A percentile compares a stretch with the other conserved stretches of the same genome.
These are phyloP conservation scores for Cyanoramphus novaezelandiae DNA, from an alignment of 2,113 vertebrate genomes.

Conservation along the genomic window DNA sequence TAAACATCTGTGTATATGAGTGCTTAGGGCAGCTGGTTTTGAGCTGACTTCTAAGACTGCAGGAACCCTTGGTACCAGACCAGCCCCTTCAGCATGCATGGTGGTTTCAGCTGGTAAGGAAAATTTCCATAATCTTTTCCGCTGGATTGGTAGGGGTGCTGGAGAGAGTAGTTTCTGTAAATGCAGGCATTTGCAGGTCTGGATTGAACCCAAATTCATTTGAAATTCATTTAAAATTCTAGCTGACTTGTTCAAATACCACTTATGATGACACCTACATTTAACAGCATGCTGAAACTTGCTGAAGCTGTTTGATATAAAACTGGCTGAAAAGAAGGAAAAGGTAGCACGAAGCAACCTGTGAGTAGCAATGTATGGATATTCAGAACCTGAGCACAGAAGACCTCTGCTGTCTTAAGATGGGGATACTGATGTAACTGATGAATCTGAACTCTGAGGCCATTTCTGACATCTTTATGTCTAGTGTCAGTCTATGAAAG, in stretches of 20 bases:
- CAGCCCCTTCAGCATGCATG: not conserved
- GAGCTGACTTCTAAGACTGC: not conserved
- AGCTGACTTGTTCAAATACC: slow-evolving; percentile 2
- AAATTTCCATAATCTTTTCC: not conserved
- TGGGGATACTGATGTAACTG: not conserved
- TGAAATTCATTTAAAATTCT: slow-evolving; percentile 1
- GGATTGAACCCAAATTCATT: not conserved
- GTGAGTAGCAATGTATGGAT: not conserved
- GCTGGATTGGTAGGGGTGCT: not conserved
- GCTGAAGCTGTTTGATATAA: not conserved
- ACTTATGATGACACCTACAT: not conserved
- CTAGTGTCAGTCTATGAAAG: not conserved
- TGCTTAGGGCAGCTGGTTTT: not conserved
- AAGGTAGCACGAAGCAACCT: not conserved
- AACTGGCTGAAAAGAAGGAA: not conserved
- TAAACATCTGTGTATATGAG: not conserved
- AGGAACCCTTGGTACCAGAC: not conserved
- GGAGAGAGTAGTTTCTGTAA: not conserved
- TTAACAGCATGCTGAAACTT: not conserved
- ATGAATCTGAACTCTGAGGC: not conserved
- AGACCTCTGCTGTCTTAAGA: rapidly evolving
- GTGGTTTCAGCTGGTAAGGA: not conserved
- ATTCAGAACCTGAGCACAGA: not conserved
- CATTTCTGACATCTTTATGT: not conserved
- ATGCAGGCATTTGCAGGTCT: not conserved